Evolutionary conservation across 2,888 invertebrate genomes (phyloP), one percentile per base, ranked within the genome.

Genomic region (Lypha dubia): DNA sequence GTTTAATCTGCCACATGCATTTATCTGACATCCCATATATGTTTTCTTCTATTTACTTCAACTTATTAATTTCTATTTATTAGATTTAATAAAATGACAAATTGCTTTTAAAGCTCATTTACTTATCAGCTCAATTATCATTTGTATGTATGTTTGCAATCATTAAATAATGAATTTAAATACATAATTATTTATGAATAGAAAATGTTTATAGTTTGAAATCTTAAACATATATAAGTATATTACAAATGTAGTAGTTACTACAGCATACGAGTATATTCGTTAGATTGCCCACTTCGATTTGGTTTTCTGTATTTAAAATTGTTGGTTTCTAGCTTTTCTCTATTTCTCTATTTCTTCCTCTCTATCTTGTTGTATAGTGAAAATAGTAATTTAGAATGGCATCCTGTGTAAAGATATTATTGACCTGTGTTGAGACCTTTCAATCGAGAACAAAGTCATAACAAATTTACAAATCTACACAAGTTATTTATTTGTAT

Each of bases 401-500:
- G 74, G 46, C 62, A 53, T 62, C 70, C 70, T 75, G 46, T 74
- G 58, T 56, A 81, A 9, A 38, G 80, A 77, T 74, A 74, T 84
- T 81, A 74, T 77, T 77, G 77, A 74, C 73, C 63, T 77, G 68
- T 74, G 68, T 81, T 84, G 73, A 84, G 74, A 81, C 77, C 67
- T 84, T 11, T 41, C 73, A 73, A 76, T 84, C 62, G 71, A 84
- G 63, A 73, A 56, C 53, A 63, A 80, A 84, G 68, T 76, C 80
- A 80, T 56, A 73, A 56, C 76, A 68, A 68, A 84, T 76, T 77
- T 80, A 74, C 62, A 84, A 68, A 63, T 80, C 60, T 73, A 60
- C 75, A 75, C 44, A 73, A 35, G 1, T 46, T 38, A 70, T 58
- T 58, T 35, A 58, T 68, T 62, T 38, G 24, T 22, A 38, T 8